These are phyloP conservation scores for Synodontis membranacea DNA, from an alignment of 2,113 vertebrate genomes.

Conservation along the genomic window DNA sequence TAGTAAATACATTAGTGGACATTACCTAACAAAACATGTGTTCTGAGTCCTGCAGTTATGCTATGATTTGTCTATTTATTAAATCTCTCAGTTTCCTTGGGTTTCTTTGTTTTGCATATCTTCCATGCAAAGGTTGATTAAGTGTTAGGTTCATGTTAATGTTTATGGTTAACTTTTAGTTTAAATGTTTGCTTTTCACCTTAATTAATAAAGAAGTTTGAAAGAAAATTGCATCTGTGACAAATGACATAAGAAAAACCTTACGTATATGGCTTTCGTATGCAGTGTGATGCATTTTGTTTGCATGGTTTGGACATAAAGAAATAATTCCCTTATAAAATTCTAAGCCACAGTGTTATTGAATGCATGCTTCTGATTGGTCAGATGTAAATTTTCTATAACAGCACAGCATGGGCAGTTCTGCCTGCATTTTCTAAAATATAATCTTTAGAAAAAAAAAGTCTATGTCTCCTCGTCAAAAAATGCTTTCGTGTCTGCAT, in stretches of 20 bases:
- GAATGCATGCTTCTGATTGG: background rate
- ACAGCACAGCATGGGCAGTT: background rate
- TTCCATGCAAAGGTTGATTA: too few relatives aligned
- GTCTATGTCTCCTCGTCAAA: conserved; percentile 10
- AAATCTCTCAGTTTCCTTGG: too few relatives aligned
- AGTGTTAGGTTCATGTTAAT: too few relatives aligned
- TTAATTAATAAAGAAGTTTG: too few relatives aligned
- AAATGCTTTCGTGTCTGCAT: conserved; percentile 28
- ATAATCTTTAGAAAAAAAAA: background rate
- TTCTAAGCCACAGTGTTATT: background rate
- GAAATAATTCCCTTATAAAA: background rate
- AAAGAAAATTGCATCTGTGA: too few relatives aligned
- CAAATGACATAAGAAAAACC: background rate
- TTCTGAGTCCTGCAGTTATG: too few relatives aligned
- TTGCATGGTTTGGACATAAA: background rate
- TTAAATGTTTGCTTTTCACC: too few relatives aligned
- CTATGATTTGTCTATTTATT: too few relatives aligned
- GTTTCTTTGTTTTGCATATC: too few relatives aligned
- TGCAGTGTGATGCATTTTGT: background rate
- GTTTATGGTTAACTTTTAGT: too few relatives aligned
- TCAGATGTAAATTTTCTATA: background rate
- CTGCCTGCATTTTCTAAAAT: background rate
- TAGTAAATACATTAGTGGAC: too few relatives aligned
- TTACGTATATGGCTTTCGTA: background rate
- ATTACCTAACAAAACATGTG: too few relatives aligned